Evolutionary conservation across 2,888 invertebrate genomes (phyloP).

Genomic region (Lasioglossum pauxillum): DNA sequence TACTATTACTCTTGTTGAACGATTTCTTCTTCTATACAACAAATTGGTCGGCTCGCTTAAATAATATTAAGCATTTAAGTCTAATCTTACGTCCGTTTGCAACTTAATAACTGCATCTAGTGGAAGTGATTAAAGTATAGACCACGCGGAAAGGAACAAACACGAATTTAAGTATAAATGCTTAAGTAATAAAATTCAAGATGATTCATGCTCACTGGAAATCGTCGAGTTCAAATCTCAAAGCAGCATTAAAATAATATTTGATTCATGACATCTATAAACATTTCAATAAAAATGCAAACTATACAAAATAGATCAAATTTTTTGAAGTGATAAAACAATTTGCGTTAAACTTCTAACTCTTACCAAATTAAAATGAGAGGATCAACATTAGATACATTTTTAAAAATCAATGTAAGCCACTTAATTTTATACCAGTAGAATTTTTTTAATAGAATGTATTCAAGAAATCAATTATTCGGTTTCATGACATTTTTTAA

Average conservation of each 20-base stretch:
- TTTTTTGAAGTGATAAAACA: not conserved
- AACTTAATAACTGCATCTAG: constrained; percentile 35
- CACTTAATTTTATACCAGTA: not conserved
- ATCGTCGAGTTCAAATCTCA: constrained; percentile 31
- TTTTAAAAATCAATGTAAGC: constrained; percentile 1
- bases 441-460: not conserved
- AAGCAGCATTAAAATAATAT: not conserved
- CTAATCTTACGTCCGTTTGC: constrained; percentile 27
- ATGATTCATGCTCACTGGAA: constrained; percentile 20
- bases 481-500: not conserved
- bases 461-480: not conserved
- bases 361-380: not conserved
- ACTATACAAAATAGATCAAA: not conserved
- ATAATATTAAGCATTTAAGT: constrained; percentile 51
- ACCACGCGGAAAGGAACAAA: constrained; percentile 46
- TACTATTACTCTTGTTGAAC: constrained; percentile 10
- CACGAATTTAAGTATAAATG: constrained; percentile 37
- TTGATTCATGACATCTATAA: not conserved
- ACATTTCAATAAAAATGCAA: not conserved
- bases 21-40: constrained; percentile 24
- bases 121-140: constrained; percentile 42
- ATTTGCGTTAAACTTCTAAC: not conserved
- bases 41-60: constrained; percentile 21
- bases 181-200: constrained; percentile 37
- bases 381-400: not conserved